A percentile compares a stretch with the other conserved stretches of the same genome.
Evolutionary conservation across 2,797 vertebrate genomes (phyloP).

Genomic region (Semotilus atromaculatus): DNA sequence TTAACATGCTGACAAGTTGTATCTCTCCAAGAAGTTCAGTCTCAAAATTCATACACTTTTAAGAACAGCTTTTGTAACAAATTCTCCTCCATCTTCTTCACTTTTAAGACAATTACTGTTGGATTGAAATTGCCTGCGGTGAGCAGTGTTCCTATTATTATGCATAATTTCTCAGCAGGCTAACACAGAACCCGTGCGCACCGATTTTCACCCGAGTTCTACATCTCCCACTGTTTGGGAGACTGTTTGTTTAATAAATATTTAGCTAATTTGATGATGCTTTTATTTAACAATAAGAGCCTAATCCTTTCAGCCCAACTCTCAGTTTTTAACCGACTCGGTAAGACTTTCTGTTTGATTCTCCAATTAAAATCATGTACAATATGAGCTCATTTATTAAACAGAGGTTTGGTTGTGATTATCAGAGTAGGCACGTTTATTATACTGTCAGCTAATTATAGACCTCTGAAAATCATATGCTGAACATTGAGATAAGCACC

Average conservation of each 20-base stretch:
- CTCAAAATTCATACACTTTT: conserved; percentile 11
- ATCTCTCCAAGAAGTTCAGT: neutral
- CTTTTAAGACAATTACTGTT: conserved; percentile 15
- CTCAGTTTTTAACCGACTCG: neutral
- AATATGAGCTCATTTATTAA: conserved; percentile 27
- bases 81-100: conserved; percentile 4
- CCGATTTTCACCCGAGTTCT: neutral
- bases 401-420: conserved; percentile 57
- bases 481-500: conserved; percentile 44
- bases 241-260: conserved; percentile 2
- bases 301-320: neutral
- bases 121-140: conserved; percentile 2
- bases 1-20: neutral
- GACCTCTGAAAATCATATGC: conserved; percentile 63
- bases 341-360: neutral
- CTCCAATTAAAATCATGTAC: neutral
- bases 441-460: conserved; percentile 66
- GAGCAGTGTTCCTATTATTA: conserved; percentile 10
- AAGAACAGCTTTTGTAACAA: neutral
- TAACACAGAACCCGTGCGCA: neutral
- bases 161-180: neutral
- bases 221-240: neutral
- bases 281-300: neutral
- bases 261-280: neutral
- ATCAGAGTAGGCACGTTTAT: conserved; percentile 55